Evolutionary conservation across 2,797 vertebrate species (phyloP).

Genomic region (Cirrhinus mrigala): DNA sequence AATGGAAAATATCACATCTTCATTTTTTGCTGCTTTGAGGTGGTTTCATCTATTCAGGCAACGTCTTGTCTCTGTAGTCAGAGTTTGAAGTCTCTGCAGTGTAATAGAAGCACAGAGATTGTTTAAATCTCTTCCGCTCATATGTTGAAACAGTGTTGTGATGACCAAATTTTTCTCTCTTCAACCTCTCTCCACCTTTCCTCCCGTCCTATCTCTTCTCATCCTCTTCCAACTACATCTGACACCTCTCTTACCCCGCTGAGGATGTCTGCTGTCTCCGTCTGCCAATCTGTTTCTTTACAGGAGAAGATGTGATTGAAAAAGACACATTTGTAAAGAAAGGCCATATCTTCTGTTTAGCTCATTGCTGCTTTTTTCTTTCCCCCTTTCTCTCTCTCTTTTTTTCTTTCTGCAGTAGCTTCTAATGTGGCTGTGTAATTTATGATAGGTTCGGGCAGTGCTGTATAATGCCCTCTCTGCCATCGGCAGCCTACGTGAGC

Average conservation of each 20-base stretch:
- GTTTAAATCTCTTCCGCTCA: not conserved
- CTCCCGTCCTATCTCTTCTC: not conserved
- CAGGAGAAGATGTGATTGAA: not conserved
- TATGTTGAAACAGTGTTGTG: conserved; percentile 11
- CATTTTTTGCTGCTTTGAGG: conserved; percentile 32
- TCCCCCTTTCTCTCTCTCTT: not conserved
- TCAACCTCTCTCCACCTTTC: conserved; percentile 3
- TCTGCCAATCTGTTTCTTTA: conserved; percentile 1
- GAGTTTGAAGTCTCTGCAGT: conserved; percentile 16
- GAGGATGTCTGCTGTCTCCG: conserved; percentile 3
- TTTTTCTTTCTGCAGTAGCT: conserved; percentile 11
- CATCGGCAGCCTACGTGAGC: conserved; percentile 4
- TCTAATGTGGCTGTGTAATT: conserved; percentile 52
- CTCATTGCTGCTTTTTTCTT: not conserved
- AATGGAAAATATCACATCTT: not conserved
- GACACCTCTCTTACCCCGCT: not conserved
- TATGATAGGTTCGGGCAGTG: conserved; percentile 31
- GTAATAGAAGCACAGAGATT: conserved; percentile 5
- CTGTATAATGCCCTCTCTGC: conserved; percentile 28
- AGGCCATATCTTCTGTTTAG: not conserved
- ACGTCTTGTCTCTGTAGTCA: not conserved
- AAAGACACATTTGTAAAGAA: not conserved
- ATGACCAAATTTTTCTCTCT: conserved; percentile 2
- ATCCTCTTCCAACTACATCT: not conserved
- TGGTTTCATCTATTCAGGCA: conserved; percentile 26